These are phyloP conservation scores for Piscicola geometra DNA, from an alignment of 2,888 invertebrate species.

Conservation along the genomic window DNA sequence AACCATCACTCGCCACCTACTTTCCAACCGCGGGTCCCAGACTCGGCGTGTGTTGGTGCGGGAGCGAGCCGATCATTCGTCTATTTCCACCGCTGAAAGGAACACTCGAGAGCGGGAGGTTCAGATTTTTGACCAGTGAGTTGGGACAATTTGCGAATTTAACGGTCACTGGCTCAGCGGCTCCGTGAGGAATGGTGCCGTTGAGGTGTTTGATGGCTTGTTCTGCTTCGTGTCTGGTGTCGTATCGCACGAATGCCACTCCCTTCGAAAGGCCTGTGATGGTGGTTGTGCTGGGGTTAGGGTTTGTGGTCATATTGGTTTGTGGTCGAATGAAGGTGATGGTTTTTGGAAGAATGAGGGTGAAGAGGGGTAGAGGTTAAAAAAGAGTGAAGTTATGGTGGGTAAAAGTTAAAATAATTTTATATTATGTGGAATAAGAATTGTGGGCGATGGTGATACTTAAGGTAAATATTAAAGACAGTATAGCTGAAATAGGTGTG, in stretches of 20 bases:
- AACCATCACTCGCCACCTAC: too few relatives aligned
- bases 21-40: constrained; percentile 18
- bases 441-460: too few relatives aligned
- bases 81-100: constrained; percentile 9
- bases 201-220: constrained; percentile 83
- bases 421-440: too few relatives aligned
- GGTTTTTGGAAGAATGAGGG: too few relatives aligned
- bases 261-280: constrained; percentile 76
- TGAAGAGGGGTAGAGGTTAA: too few relatives aligned
- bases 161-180: constrained; percentile 83
- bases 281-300: neutral
- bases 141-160: constrained; percentile 86
- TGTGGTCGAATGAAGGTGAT: too few relatives aligned
- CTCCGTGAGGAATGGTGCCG: constrained; percentile 79
- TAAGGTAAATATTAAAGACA: too few relatives aligned
- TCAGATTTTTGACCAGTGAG: constrained; percentile 20
- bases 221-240: constrained; percentile 83
- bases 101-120: constrained; percentile 14
- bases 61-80: constrained; percentile 25
- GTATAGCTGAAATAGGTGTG: too few relatives aligned
- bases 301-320: too few relatives aligned
- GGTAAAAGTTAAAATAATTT: too few relatives aligned
- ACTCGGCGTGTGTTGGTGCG: constrained; percentile 21
- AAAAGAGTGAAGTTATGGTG: too few relatives aligned
- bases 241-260: constrained; percentile 87